Evolutionary conservation across 2,113 vertebrate species (phyloP), one percentile per base, ranked within the genome.

Genomic region (Laticauda laticaudata): DNA sequence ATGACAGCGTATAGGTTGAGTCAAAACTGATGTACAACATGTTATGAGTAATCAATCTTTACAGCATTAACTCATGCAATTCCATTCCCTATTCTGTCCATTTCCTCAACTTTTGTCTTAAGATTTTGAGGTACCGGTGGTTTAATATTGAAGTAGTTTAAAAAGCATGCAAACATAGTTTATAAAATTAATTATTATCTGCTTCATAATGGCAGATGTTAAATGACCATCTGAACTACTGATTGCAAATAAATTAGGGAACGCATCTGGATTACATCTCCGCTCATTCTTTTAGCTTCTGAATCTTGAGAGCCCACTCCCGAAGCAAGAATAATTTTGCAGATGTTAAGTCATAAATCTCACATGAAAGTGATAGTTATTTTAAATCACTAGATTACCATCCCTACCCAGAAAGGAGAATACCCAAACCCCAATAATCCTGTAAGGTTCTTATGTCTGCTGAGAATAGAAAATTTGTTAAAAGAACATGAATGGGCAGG

Each of bases 31-130:
- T 18, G 10, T 43, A 12, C 21, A 81, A 0, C 14, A 61, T 48
- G 89, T 57, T 86, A 59, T 39, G 9, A 2, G 39, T 5, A 56
- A 75, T 0, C 4, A 11, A 57, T 48, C 9, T 56, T 61, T 1
- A 0, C 6, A 5, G 2, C 20, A 54, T 53, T 92, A 12, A 89
- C 39, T 6, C 23, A 29, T n/a, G 34, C 29, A 5, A 75, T 53
- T 34, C 64, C 20, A 0, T 2, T 51, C 8, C 26, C 9, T 0
- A 0, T 0, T 0, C 8, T 34, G 4, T 8, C 75, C 93, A 29
- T 56, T 8, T 0, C 11, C 75, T 56, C 12, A 59, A 87, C 85
- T 57, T 94, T 90, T 86, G 21, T 55, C 43, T 12, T 57, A 11
- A 21, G 2, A 14, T 85, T 89, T 43, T 53, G 29, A 86, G 10